Base-by-base conservation (phyloP, 2,113 vertebrate genomes). In the Planiliza haematocheilus region DNA sequence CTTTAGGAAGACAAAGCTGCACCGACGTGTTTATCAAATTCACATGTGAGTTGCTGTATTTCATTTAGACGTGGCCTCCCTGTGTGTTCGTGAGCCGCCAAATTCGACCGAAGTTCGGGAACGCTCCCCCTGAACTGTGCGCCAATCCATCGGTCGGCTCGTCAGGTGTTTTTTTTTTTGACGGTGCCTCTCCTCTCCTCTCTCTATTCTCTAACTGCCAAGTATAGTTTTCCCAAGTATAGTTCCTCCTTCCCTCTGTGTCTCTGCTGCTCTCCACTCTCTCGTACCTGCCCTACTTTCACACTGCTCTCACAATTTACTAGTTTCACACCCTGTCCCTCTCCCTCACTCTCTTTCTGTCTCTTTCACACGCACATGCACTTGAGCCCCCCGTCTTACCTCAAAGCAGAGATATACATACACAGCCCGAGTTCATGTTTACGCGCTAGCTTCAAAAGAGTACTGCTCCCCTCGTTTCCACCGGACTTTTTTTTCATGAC, bases 261-360 rank as follows among this genome's bases (percentile, higher is more conserved):
- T 51, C 78, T 85, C 73, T 70, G 73, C 82, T 76, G 61, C 75
- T 86, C 81, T 73, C 68, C 49, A 21, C 78, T 82, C 78, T 76
- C 81, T 87, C 75, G 58, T 86, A 90, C 85, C 83, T 91, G 89
- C 81, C 88, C 87, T 90, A 90, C 87, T 90, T 91, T 86, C 78
- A 74, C 82, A 77, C 60, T 34, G 11, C 80, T 75, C 82, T 71
- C 83, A 77, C 87, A 79, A 70, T 80, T 82, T 81, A 82, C 42
- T n/a, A 86, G 73, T 66, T 81, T 84, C 79, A 62, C 87, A 70
- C 73, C 81, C 48, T 37, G 55, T 81, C 77, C 53, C 63, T 66
- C 65, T 59, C 39, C 18, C 46, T 74, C 51, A 65, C 57, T 52
- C 70, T 38, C 49, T 39, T 14, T 50, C 57, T 75, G 3, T 43